phyloP scores from a whole-genome alignment of 2,113 vertebrate species.

The Neoarius graeffei region DNA sequence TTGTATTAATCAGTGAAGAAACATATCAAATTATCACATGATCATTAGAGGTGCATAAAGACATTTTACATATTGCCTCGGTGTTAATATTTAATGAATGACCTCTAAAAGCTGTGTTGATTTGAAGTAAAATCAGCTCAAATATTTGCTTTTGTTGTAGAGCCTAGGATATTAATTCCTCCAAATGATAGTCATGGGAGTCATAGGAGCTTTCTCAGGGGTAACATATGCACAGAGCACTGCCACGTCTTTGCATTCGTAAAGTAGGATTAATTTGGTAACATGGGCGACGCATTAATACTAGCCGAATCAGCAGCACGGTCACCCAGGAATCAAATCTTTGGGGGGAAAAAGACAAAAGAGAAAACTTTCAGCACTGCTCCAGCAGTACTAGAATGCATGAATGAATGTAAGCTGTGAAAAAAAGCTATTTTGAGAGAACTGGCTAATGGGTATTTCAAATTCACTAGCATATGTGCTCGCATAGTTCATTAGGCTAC shows the following conservation, averaged over 20 bases:
- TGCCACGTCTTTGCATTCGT: neutral
- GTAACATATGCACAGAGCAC: conserved; percentile 20
- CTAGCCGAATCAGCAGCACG: neutral
- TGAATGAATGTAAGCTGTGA: neutral
- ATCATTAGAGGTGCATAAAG: conserved; percentile 22
- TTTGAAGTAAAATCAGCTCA: conserved; percentile 13
- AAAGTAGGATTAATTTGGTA: neutral
- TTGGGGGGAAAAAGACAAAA: neutral
- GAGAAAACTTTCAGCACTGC: neutral
- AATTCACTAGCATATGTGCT: neutral
- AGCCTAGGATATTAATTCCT: conserved; percentile 12
- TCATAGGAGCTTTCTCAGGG: conserved; percentile 8
- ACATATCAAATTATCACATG: conserved; percentile 14
- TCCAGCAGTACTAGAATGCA: neutral
- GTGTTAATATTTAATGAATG: conserved; percentile 47
- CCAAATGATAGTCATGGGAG: conserved; percentile 33
- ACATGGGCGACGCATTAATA: neutral
- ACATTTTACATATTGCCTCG: conserved; percentile 19
- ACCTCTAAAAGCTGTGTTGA: conserved; percentile 26
- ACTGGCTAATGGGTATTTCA: neutral
- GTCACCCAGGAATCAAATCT: neutral
- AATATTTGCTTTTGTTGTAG: conserved; percentile 41
- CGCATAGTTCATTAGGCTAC: neutral
- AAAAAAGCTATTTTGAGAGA: neutral
- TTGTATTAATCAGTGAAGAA: conserved; percentile 17